Conservation (phyloP, 2,113 vertebrate genomes). For the Xiphophorus maculatus region DNA sequence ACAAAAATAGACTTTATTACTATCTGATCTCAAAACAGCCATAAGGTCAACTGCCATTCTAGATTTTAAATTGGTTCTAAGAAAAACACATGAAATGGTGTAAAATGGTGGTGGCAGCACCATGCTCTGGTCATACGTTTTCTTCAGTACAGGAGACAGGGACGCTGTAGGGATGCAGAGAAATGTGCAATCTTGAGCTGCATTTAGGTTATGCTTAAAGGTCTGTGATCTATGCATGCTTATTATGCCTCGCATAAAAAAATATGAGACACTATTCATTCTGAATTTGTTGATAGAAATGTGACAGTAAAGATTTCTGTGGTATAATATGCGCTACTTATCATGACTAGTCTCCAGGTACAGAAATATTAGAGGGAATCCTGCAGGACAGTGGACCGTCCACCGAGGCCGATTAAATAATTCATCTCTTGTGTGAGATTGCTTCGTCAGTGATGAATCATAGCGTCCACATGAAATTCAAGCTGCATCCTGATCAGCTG, state of each 20-base stretch:
- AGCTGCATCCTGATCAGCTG: neutral
- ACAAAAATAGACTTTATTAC: neutral
- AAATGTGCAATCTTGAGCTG: too few species aligned
- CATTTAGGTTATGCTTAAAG: too few species aligned
- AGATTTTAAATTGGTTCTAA: too few species aligned
- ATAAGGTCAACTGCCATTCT: too few species aligned
- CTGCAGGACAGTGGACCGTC: slow-evolving; percentile 1
- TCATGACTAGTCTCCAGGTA: slow-evolving; percentile 10
- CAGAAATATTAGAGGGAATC: neutral
- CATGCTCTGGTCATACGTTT: too few species aligned
- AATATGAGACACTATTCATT: too few species aligned
- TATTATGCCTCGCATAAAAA: too few species aligned
- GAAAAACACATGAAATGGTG: too few species aligned
- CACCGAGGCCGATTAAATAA: slow-evolving; percentile 22
- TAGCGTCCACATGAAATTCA: slow-evolving; percentile 8
- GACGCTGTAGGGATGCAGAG: too few species aligned
- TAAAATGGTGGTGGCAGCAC: too few species aligned
- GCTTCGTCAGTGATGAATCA: slow-evolving; percentile 14
- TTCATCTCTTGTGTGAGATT: slow-evolving; percentile 13
- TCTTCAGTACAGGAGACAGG: too few species aligned
- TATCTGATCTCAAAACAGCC: neutral
- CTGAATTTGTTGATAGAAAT: slow-evolving; percentile 1
- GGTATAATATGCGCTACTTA: slow-evolving; percentile 7
- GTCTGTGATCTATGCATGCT: too few species aligned
- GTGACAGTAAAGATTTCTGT: neutral